Evolutionary conservation across 2,888 invertebrate genomes (phyloP), one percentile per base, ranked within the genome.

Genomic region (Tineola bisselliella): DNA sequence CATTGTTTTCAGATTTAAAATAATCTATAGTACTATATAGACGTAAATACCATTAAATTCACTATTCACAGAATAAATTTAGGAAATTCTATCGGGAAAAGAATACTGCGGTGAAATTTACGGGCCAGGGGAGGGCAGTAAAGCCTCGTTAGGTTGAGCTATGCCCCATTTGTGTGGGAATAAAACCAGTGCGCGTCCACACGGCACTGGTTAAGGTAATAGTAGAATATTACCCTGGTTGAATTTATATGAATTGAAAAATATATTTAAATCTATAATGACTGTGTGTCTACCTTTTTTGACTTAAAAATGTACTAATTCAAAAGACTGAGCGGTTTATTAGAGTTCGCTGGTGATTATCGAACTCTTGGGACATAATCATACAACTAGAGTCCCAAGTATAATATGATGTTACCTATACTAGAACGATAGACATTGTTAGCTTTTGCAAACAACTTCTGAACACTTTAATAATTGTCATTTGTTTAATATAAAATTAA

Each of bases 31-130:
- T 13, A 66, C 13, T 31, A 30, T 48, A 60, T 60, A 67, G 68
- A 71, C 71, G 74, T 71, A 75, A 74, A 74, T 68, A 71, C 68
- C 67, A 66, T 66, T 67, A 69, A 69, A 72, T 70, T 65, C 66
- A 68, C 66, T 67, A 67, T 70, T 69, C 71, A 71, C 69, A 71
- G 77, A 78, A 84, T 83, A 83, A 77, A 81, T 83, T 81, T 77
- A 69, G 72, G 71, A 74, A 76, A 80, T 75, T 76, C 79, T 79
- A 79, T 78, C 71, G 78, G 76, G 75, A 71, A 79, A 83, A 81
- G 84, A 82, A 84, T 83, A 80, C 84, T 79, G 77, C 69, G 75
- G 69, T 75, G 72, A 75, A 79, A 86, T 84, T 84, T 84, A 84
- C 78, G 78, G 78, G 74, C 73, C 74, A 67, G 67, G 68, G 72